A percentile compares a stretch with the other conserved stretches of the same genome.
Conservation (phyloP, 2,888 invertebrate species). For the Mamestra brassicae region DNA sequence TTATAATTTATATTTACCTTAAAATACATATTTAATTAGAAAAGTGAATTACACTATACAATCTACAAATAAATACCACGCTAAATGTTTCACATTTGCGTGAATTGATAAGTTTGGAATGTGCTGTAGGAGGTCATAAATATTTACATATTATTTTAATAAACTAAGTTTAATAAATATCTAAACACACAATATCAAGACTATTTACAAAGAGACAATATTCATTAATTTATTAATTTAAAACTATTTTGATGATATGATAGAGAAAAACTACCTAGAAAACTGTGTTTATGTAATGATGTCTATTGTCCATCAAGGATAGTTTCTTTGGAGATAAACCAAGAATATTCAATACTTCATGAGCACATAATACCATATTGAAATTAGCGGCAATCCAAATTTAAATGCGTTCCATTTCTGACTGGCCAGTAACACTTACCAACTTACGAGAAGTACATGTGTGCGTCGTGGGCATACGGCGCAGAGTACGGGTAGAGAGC, state of each 20-base stretch:
- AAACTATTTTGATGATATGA: conserved; percentile 46
- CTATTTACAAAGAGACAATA: conserved; percentile 50
- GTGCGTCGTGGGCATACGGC: conserved; percentile 80
- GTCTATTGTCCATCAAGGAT: background rate
- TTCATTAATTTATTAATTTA: conserved; percentile 28
- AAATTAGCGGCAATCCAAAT: background rate
- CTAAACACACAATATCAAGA: conserved; percentile 44
- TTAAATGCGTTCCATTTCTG: background rate
- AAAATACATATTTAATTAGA: conserved; percentile 17
- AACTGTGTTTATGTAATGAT: conserved; percentile 27
- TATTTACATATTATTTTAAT: conserved; percentile 71
- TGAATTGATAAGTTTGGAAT: conserved; percentile 82
- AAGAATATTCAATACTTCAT: background rate
- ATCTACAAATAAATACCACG: conserved; percentile 52
- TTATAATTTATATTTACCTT: conserved; percentile 14
- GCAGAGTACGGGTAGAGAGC: conserved; percentile 77
- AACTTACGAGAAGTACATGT: conserved; percentile 82
- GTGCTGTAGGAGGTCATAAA: conserved; percentile 84
- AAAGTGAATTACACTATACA: conserved; percentile 35
- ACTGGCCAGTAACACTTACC: conserved; percentile 28
- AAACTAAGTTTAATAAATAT: conserved; percentile 39
- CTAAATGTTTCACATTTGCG: conserved; percentile 80
- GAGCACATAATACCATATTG: background rate
- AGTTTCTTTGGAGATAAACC: too few species aligned
- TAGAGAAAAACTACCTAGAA: conserved; percentile 23